Evolutionary conservation across 2,888 invertebrate genomes (phyloP), one percentile per base, ranked within the genome.

Genomic region (Sesia apiformis): DNA sequence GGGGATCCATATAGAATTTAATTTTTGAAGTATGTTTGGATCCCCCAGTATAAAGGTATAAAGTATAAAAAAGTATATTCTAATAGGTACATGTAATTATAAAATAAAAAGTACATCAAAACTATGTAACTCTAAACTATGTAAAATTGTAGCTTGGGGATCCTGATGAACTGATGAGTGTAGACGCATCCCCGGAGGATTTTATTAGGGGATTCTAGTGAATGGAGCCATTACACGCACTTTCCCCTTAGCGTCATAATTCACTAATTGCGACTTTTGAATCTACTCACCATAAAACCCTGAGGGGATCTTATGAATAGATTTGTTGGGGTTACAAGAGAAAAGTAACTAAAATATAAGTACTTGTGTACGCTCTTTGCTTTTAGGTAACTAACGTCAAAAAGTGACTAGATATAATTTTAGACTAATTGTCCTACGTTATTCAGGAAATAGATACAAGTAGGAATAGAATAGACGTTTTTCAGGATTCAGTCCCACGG

Each of bases 401-500:
- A 52, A 56, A 58, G 57, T 61, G 63, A 63, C 61, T 61, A 63
- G 63, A 61, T 55, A 57, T 56, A 53, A 54, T 51, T 52, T 40
- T 54, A 51, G 5, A 38, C 39, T 50, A 38, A 39, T 49, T 6
- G 49, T 49, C 6, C 38, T 66, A 64, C 61, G 55, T 61, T 63
- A 60, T 62, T 56, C 64, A 46, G 63, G 66, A 62, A 65, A 65
- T 56, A 43, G 56, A 46, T 5, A 46, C 4, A 46, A 8, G n/a
- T 8, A 46, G 39, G 6, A 42, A 52, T 52, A 42, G 41, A 52
- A 52, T 42, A 42, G 40, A 41, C 42, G 6, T 60, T 66, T 63
- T 65, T 65, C 58, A 66, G 60, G 59, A 65, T 70, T 81, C 81
- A 83, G 81, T 82, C 81, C 78, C 81, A 79, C 78, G 71, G 73